Conservation (phyloP, 2,113 vertebrate genomes). For the Mus spicilegus region DNA sequence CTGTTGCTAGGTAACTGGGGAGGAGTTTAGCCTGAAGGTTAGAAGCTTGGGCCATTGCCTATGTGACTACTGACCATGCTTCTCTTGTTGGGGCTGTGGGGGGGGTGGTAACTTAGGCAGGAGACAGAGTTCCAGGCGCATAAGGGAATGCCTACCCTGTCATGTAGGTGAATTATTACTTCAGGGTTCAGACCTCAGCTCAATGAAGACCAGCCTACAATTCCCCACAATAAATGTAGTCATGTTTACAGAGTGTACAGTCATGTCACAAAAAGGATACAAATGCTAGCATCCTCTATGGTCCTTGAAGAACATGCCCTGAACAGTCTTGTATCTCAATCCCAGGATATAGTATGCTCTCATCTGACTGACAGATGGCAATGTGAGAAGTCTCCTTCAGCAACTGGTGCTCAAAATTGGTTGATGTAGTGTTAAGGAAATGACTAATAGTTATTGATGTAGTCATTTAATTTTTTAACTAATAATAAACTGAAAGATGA, state of each 20-base stretch:
- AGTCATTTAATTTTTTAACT: background rate
- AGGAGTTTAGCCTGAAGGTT: too few relatives aligned
- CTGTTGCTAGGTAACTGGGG: too few relatives aligned
- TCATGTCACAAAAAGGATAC: background rate
- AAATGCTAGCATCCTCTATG: background rate
- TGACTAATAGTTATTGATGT: background rate
- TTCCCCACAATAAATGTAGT: too few relatives aligned
- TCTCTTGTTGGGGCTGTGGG: too few relatives aligned
- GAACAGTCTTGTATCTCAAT: background rate
- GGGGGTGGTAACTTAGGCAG: too few relatives aligned
- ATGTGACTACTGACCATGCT: too few relatives aligned
- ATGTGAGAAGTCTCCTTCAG: background rate
- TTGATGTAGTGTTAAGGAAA: constrained; percentile 5
- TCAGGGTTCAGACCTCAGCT: too few relatives aligned
- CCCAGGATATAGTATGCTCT: background rate
- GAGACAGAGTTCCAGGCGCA: too few relatives aligned
- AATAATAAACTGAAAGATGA: constrained; percentile 1
- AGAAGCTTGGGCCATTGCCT: too few relatives aligned
- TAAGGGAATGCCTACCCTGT: too few relatives aligned
- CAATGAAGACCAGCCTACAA: too few relatives aligned
- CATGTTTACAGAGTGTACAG: background rate
- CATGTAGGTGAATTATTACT: too few relatives aligned
- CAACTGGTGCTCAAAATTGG: background rate
- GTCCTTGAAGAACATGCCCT: background rate
- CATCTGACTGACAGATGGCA: background rate